Evolutionary conservation across 2,888 invertebrate genomes (phyloP).

Genomic region (Acleris sparsana): DNA sequence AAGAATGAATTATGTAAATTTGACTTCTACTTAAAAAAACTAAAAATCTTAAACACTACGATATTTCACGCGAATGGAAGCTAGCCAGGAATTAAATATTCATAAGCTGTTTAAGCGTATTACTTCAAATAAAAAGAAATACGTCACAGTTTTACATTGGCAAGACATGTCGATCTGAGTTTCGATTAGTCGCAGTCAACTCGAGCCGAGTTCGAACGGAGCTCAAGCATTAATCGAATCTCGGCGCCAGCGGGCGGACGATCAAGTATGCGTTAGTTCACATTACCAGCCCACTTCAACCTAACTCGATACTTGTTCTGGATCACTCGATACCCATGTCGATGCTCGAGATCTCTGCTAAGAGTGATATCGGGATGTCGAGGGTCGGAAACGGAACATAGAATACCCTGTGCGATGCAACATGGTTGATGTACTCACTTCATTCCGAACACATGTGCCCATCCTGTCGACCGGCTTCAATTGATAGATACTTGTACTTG

Average conservation of each 20-base stretch:
- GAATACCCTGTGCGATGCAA: slow-evolving; percentile 37
- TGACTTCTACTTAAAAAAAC: no score
- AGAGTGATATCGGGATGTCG: slow-evolving; percentile 70
- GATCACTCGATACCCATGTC: slow-evolving; percentile 69
- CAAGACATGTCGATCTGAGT: slow-evolving; percentile 54
- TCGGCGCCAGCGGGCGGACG: slow-evolving; percentile 66
- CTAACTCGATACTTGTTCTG: slow-evolving; percentile 66
- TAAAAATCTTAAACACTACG: no score
- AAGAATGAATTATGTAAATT: no score
- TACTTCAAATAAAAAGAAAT: slow-evolving; percentile 16
- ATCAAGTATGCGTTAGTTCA: slow-evolving; percentile 74
- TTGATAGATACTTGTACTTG: slow-evolving; percentile 20
- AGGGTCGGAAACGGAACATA: slow-evolving; percentile 52
- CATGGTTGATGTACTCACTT: slow-evolving; percentile 45
- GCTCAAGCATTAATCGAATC: slow-evolving; percentile 78
- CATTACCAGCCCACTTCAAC: slow-evolving; percentile 68
- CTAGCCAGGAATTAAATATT: no score
- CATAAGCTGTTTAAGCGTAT: neutral
- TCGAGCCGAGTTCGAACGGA: slow-evolving; percentile 61
- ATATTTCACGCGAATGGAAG: no score
- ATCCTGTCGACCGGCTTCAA: neutral
- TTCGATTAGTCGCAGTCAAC: slow-evolving; percentile 67
- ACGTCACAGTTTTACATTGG: slow-evolving; percentile 20
- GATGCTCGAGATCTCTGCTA: slow-evolving; percentile 66
- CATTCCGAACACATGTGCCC: slow-evolving; percentile 40